Conservation (phyloP, 2,888 invertebrate species). For the Polyommatus iphigenia region DNA sequence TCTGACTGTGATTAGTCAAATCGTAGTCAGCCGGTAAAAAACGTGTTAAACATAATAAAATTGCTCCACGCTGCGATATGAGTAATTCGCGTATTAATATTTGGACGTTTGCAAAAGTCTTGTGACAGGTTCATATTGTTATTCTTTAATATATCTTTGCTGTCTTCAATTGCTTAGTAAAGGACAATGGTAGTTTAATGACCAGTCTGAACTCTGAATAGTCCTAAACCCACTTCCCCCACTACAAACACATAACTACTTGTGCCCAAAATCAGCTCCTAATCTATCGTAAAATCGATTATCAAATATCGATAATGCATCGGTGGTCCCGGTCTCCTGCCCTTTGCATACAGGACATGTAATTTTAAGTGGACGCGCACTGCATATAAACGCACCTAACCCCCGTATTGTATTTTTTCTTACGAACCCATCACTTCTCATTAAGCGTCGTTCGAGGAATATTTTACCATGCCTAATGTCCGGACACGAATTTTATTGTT, state of each 20-base stretch:
- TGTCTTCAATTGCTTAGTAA: background rate
- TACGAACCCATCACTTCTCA: conserved; percentile 80
- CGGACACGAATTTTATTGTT: conserved; percentile 80
- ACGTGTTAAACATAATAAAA: conserved; percentile 17
- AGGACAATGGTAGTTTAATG: background rate
- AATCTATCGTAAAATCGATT: background rate
- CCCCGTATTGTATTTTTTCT: conserved; percentile 73
- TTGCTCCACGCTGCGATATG: conserved; percentile 11
- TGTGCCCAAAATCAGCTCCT: background rate
- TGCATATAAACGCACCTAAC: conserved; percentile 70
- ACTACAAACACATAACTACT: background rate
- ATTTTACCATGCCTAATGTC: conserved; percentile 78
- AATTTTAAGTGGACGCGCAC: conserved; percentile 65
- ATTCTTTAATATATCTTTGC: background rate
- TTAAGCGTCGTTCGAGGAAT: conserved; percentile 79
- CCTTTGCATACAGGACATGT: conserved; percentile 73
- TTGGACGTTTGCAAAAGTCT: conserved; percentile 1
- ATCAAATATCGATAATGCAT: conserved; percentile 23
- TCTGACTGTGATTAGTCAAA: conserved; percentile 57
- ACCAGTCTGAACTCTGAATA: background rate
- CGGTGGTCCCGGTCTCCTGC: conserved; percentile 34
- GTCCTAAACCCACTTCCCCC: background rate
- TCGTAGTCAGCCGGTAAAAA: conserved; percentile 20
- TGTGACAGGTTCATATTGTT: background rate
- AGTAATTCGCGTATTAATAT: background rate